A percentile compares a stretch with the other conserved stretches of the same genome.
phyloP scores from a whole-genome alignment of 92 coral and sea anemone species.

The Porites cylindrica region DNA sequence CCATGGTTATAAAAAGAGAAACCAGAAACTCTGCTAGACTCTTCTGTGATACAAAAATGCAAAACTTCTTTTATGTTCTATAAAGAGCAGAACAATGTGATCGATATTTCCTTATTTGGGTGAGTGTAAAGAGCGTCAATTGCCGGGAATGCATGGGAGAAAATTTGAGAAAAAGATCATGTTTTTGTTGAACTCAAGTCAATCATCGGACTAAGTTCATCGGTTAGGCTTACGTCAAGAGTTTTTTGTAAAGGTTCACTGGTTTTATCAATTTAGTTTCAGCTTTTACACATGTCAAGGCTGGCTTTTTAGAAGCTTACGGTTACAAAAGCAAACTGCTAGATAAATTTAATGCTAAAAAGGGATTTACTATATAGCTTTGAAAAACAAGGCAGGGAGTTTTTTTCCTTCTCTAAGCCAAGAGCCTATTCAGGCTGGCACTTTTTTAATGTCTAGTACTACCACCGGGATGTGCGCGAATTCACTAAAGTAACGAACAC shows the following conservation, averaged over 20 bases:
- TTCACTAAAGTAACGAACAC: conserved; percentile 16
- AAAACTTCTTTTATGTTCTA: not conserved
- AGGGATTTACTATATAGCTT: too few relatives aligned
- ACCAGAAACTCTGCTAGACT: not conserved
- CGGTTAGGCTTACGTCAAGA: not conserved
- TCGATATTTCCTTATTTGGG: conserved; percentile 33
- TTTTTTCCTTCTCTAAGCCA: too few relatives aligned
- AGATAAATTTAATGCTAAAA: not conserved
- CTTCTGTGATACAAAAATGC: not conserved
- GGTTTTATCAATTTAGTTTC: not conserved
- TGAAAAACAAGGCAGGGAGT: too few relatives aligned
- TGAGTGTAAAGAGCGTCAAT: conserved; percentile 19
- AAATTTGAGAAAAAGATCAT: conserved; percentile 4
- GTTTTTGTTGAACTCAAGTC: conserved; percentile 5
- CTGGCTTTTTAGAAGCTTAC: not conserved
- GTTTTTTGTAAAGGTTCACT: not conserved
- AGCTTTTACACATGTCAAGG: not conserved
- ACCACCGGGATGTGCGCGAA: conserved; percentile 6
- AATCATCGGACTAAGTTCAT: conserved; percentile 5
- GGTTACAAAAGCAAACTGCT: too few relatives aligned
- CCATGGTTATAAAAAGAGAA: too few relatives aligned
- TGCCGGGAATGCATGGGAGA: conserved; percentile 5
- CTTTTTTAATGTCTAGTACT: not conserved
- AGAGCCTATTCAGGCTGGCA: not conserved
- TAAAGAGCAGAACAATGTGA: conserved; percentile 2